Evolutionary conservation across 2,113 vertebrate genomes (phyloP), one percentile per base, ranked within the genome.

Genomic region (Pungitius pungitius): DNA sequence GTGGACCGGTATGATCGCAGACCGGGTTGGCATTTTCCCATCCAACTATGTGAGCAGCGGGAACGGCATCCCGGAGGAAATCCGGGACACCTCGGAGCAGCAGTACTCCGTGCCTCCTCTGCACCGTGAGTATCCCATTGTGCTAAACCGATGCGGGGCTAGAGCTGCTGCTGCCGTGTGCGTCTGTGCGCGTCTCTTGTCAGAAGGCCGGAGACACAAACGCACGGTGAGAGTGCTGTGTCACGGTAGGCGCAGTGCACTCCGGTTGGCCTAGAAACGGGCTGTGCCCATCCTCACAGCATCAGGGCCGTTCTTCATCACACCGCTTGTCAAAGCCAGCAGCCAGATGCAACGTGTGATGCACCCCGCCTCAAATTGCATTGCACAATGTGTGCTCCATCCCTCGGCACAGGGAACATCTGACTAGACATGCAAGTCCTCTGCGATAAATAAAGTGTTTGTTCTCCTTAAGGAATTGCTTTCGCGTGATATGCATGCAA

Each of bases 1-100:
- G 97, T 99, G 97, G 97, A 98, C 97, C 22, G 97, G 97, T 15
- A 95, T 96, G 93, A 95, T 98, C 68, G 95, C 94, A 71, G 96
- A 97, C 91, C 95, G 96, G 62, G 96, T 98, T 75, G 97, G 97
- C 92, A 97, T 98, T 83, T 99, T 98, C 89, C 97, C 97, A 72
- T 95, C 95, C 88, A 98, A 97, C 89, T 99, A 98, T 90, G 97
- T 98, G 88, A 96, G 95, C 90, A 95, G 87, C 78, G 94, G 94
- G 71, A 93, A 92, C 61, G 90, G 92, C 84, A 95, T 95, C 43
- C 92, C 93, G 78, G 93, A 94, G 85, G 92, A 94, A 52, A 87
- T 89, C 12, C 92, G 92, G 85, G 90, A 91, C 61, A 85, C 78
- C 20, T 59, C 87, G 22, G 88, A 91, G 81, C 40, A 93, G 81